phyloP scores from a whole-genome alignment of 2,113 vertebrate species.

The Nibea coibor region DNA sequence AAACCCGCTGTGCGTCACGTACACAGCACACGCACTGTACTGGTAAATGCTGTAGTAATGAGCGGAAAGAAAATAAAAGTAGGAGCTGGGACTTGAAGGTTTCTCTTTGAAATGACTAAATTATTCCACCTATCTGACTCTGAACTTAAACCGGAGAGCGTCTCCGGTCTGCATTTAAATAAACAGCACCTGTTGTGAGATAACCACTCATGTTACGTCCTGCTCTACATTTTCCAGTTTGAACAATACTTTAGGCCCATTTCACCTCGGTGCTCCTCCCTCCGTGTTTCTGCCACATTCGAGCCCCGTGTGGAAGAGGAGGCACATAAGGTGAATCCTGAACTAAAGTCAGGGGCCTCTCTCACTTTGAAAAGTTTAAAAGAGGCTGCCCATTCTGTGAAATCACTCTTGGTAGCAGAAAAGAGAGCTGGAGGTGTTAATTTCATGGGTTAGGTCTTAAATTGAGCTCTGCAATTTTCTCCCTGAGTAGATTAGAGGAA shows the following conservation, averaged over 20 bases:
- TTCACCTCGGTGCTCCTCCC: slow-evolving; percentile 36
- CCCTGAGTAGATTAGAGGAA: slow-evolving; percentile 83
- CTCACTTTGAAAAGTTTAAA: slow-evolving; percentile 80
- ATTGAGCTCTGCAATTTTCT: slow-evolving; percentile 84
- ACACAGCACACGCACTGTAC: neutral
- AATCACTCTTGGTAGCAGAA: slow-evolving; percentile 79
- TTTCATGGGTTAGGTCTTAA: slow-evolving; percentile 88
- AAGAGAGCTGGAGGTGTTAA: slow-evolving; percentile 85
- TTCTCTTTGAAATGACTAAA: neutral
- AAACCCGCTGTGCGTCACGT: no score
- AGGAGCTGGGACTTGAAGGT: neutral
- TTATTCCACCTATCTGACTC: neutral
- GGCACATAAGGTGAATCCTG: slow-evolving; percentile 71
- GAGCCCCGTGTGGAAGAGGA: slow-evolving; percentile 34
- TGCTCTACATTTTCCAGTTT: slow-evolving; percentile 8
- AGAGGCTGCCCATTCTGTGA: slow-evolving; percentile 75
- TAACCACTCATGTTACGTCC: neutral
- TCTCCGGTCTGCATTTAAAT: neutral
- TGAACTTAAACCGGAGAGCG: neutral
- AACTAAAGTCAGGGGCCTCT: slow-evolving; percentile 70
- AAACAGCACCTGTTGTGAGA: neutral
- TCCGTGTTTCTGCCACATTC: slow-evolving; percentile 30
- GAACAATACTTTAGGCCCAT: slow-evolving; percentile 30
- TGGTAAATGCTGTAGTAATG: neutral
- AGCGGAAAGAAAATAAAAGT: neutral